Percentiles rank a stretch among this genome's conserved stretches.
phyloP scores from a whole-genome alignment of 2,888 invertebrate species.

The Ptychoptera contaminata region DNA sequence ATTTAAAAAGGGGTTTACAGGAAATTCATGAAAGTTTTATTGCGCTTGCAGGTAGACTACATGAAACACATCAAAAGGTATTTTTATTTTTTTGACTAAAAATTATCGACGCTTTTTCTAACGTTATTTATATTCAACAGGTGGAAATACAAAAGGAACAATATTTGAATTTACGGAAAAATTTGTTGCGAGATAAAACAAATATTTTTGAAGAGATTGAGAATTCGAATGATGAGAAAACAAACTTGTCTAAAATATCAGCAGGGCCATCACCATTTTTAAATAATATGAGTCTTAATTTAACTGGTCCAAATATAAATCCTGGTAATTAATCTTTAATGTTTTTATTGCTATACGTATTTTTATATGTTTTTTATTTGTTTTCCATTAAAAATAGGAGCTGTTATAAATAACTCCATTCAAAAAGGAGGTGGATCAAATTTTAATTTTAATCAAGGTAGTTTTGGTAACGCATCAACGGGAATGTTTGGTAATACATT shows the following conservation, averaged over 20 bases:
- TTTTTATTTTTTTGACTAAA: neutral
- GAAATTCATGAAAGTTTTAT: conserved; percentile 76
- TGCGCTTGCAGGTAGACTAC: conserved; percentile 71
- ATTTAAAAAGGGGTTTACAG: conserved; percentile 60
- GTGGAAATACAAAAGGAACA: conserved; percentile 74
- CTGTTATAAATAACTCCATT: no score
- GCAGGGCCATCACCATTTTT: conserved; percentile 48
- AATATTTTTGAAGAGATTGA: conserved; percentile 52
- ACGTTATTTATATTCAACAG: conserved; percentile 16
- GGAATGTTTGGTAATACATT: conserved; percentile 27
- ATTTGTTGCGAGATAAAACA: conserved; percentile 50
- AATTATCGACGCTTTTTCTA: neutral
- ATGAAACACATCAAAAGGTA: conserved; percentile 54
- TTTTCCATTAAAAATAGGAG: no score
- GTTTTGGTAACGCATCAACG: conserved; percentile 14
- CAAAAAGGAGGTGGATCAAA: no score
- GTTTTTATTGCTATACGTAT: no score
- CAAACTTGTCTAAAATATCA: conserved; percentile 32
- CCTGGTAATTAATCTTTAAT: no score
- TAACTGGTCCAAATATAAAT: no score
- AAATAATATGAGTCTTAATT: conserved; percentile 6
- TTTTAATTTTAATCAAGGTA: no score
- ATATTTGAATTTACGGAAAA: conserved; percentile 64
- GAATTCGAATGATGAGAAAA: conserved; percentile 19
- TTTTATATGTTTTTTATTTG: no score